A percentile compares a stretch with the other conserved stretches of the same genome.
These are phyloP conservation scores for Bettongia penicillata DNA, from an alignment of 2,113 vertebrate species.

Conservation along the genomic window DNA sequence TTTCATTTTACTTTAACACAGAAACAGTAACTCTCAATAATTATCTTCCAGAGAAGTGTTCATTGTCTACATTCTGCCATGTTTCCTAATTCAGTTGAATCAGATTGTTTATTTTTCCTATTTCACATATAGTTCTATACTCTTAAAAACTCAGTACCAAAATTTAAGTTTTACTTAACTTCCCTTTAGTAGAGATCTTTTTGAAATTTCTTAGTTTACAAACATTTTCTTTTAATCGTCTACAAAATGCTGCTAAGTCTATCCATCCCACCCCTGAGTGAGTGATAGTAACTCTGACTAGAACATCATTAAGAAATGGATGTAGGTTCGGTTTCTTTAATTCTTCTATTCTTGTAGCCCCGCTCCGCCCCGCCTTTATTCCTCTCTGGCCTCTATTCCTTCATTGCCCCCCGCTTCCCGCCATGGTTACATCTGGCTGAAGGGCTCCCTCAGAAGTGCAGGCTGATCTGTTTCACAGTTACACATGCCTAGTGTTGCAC, in stretches of 20 bases:
- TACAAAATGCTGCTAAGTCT: not conserved
- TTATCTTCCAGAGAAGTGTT: not conserved
- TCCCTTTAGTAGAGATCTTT: conserved; percentile 5
- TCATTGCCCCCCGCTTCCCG: not conserved
- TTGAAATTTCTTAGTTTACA: conserved; percentile 27
- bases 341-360: not conserved
- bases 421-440: conserved; percentile 12
- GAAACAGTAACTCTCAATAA: not conserved
- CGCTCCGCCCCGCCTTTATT: not conserved
- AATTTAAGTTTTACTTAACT: conserved; percentile 34
- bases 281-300: conserved; percentile 15
- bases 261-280: not conserved
- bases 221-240: conserved; percentile 8
- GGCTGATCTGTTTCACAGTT: not conserved
- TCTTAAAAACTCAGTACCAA: conserved; percentile 24
- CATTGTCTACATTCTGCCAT: not conserved
- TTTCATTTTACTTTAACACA: not conserved
- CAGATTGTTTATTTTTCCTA: not conserved
- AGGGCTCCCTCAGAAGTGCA: conserved; percentile 24
- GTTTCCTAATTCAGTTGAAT: not conserved
- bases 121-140: not conserved
- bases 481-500: conserved; percentile 24
- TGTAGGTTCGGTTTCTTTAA: not conserved
- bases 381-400: not conserved
- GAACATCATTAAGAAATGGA: conserved; percentile 10